Percentiles rank a stretch among this genome's conserved stretches.
phyloP scores from a whole-genome alignment of 2,888 invertebrate genomes.

The Calameuta filiformis region DNA sequence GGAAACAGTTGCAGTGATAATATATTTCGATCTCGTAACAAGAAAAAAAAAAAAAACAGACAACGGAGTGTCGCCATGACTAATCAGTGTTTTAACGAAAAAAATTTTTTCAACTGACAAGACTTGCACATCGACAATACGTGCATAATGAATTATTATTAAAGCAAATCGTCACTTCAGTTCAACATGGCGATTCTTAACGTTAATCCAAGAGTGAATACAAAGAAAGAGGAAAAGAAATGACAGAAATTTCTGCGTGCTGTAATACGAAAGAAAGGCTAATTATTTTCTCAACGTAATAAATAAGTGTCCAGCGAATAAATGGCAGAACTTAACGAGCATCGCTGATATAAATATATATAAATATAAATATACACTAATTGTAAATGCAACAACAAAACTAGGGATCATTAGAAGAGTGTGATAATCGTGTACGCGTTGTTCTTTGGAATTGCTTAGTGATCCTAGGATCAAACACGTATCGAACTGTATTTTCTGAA shows the following conservation, averaged over 20 bases:
- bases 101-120: background rate
- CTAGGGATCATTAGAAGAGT: conserved; percentile 42
- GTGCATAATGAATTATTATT: background rate
- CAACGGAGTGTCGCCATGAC: background rate
- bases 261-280: conserved; percentile 52
- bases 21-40: background rate
- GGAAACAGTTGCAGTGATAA: background rate
- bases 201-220: background rate
- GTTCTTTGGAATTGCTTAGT: conserved; percentile 45
- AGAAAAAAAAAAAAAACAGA: background rate
- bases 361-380: conserved; percentile 43
- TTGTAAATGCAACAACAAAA: conserved; percentile 27
- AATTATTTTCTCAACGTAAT: conserved; percentile 65
- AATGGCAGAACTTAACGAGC: conserved; percentile 36
- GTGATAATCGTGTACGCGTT: conserved; percentile 39
- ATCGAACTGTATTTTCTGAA: conserved; percentile 21
- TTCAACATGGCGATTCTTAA: background rate
- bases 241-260: conserved; percentile 48
- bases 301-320: conserved; percentile 53
- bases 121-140: background rate
- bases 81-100: background rate
- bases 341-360: conserved; percentile 17
- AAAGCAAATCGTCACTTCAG: background rate
- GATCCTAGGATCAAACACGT: conserved; percentile 24
- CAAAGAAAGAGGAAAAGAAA: background rate